Evolutionary conservation across 2,113 vertebrate species (phyloP).

Genomic region (Oenanthe oenanthe): DNA sequence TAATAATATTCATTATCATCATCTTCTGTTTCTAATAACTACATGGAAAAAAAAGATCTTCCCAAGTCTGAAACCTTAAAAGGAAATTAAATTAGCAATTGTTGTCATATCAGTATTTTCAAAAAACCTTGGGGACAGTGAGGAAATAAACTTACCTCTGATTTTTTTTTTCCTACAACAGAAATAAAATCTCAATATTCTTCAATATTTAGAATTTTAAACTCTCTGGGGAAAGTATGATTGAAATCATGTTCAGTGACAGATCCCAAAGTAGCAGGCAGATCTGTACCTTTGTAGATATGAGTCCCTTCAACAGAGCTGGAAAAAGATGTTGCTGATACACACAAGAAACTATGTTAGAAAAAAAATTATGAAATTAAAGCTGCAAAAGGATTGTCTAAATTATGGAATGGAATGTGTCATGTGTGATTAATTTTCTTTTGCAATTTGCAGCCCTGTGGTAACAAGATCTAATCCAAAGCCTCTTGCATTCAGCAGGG

Average conservation of each 20-base stretch:
- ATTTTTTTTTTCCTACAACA: neutral
- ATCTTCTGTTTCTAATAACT: neutral
- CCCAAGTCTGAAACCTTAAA: neutral
- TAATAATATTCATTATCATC: neutral
- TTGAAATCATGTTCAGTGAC: neutral
- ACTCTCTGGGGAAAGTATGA: neutral
- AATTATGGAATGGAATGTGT: neutral
- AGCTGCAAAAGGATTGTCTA: neutral
- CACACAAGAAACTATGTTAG: neutral
- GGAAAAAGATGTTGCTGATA: neutral
- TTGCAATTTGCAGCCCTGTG: neutral
- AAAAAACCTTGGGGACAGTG: fast-evolving
- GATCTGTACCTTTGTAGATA: neutral
- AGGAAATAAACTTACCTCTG: neutral
- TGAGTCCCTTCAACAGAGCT: neutral
- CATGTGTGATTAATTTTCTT: neutral
- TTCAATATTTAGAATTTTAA: neutral
- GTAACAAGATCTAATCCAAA: neutral
- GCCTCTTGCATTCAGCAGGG: neutral
- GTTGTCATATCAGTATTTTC: neutral
- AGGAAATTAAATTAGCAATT: neutral
- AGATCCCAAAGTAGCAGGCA: neutral
- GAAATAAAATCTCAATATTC: neutral
- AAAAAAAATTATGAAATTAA: neutral
- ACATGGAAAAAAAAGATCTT: neutral